Conservation (phyloP, 2,113 vertebrate species). For the Caranx ignobilis region DNA sequence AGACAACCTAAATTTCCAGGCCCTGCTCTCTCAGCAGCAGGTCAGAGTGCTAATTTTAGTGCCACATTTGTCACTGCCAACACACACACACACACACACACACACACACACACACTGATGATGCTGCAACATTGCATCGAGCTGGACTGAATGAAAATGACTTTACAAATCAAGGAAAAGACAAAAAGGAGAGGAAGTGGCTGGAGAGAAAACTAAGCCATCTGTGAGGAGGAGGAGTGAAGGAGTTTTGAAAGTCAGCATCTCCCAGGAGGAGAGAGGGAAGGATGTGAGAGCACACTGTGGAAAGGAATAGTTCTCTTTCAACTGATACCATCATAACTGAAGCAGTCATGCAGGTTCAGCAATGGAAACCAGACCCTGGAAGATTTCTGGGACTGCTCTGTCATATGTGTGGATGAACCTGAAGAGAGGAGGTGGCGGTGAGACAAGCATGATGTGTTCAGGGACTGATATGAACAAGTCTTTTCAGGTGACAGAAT, state of each 20-base stretch:
- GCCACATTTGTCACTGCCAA: conserved; percentile 21
- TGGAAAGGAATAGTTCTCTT: not conserved
- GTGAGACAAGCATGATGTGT: not conserved
- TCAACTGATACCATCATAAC: not conserved
- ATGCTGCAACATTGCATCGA: conserved; percentile 23
- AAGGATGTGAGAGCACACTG: not conserved
- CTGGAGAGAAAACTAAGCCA: conserved; percentile 10
- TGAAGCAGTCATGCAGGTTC: not conserved
- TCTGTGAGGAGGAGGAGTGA: conserved; percentile 9
- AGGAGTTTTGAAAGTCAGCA: conserved; percentile 38
- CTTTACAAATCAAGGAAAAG: conserved; percentile 20
- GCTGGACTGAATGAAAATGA: conserved; percentile 22
- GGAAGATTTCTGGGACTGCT: not conserved
- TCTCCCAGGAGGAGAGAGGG: not conserved
- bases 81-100: conserved; percentile 8
- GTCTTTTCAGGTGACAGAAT: too few species aligned
- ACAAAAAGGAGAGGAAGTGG: not conserved
- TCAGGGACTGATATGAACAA: not conserved
- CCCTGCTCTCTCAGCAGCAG: conserved; percentile 21
- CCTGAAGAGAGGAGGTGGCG: not conserved
- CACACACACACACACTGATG: conserved; percentile 11
- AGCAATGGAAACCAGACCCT: not conserved
- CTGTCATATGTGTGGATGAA: not conserved
- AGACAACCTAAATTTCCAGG: conserved; percentile 9
- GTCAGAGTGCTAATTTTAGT: conserved; percentile 35